phyloP scores from a whole-genome alignment of 2,797 vertebrate genomes.

The Eospalax fontanierii region DNA sequence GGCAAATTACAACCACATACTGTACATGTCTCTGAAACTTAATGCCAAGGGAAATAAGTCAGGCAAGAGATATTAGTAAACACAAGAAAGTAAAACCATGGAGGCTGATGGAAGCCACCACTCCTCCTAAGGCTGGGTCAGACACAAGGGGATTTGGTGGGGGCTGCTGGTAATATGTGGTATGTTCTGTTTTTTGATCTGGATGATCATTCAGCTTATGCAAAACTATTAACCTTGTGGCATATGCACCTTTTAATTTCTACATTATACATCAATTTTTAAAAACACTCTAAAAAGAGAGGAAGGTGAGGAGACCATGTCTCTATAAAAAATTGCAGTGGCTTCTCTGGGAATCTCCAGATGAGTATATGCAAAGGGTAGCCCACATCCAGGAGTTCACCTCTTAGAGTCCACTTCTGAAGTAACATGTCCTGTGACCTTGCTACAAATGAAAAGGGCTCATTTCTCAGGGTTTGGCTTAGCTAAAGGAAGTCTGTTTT shows the following conservation, averaged over 20 bases:
- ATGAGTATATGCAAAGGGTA: neutral
- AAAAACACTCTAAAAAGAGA: neutral
- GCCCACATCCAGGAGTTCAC: neutral
- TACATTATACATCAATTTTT: neutral
- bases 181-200: conserved; percentile 40
- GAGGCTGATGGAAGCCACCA: neutral
- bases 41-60: neutral
- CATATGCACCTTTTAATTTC: neutral
- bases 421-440: neutral
- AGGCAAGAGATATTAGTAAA: neutral
- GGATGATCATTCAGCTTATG: neutral
- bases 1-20: neutral
- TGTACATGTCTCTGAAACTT: neutral
- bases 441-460: neutral
- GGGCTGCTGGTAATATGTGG: neutral
- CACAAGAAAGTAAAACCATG: neutral
- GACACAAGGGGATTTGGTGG: neutral
- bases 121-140: neutral
- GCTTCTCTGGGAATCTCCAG: neutral
- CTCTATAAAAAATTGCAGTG: neutral
- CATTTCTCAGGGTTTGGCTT: neutral
- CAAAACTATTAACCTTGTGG: neutral
- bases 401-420: neutral
- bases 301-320: neutral
- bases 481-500: neutral